phyloP scores from a whole-genome alignment of 2,797 vertebrate genomes.

The Amniataba percoides region DNA sequence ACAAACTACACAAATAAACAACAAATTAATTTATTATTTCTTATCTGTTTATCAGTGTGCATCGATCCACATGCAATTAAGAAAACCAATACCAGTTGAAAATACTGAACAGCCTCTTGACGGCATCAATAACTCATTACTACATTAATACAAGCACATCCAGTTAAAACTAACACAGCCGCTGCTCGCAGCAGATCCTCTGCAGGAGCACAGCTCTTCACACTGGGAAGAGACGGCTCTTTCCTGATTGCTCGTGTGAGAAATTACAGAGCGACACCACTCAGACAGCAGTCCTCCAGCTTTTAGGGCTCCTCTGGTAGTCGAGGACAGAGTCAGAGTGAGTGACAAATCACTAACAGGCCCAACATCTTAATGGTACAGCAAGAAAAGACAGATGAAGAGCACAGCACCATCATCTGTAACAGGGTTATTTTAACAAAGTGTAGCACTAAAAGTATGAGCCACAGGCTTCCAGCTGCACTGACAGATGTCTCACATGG shows the following conservation, averaged over 20 bases:
- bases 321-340: background rate
- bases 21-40: background rate
- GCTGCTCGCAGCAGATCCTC: too few species aligned
- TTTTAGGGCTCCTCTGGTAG: too few species aligned
- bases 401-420: background rate
- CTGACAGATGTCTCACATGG: background rate
- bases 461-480: background rate
- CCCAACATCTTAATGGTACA: background rate
- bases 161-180: background rate
- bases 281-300: background rate
- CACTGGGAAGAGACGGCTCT: background rate
- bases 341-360: background rate
- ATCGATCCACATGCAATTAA: background rate
- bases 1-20: background rate
- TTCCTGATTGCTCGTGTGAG: background rate
- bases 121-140: background rate
- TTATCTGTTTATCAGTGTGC: background rate
- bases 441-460: background rate
- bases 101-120: background rate
- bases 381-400: background rate
- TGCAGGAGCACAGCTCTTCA: background rate
- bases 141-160: background rate
- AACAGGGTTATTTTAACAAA: background rate
- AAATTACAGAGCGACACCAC: constrained; percentile 4
- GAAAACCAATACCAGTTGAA: background rate